Base-by-base conservation (phyloP, 2,888 invertebrate species). In the Oasisia sp. region DNA sequence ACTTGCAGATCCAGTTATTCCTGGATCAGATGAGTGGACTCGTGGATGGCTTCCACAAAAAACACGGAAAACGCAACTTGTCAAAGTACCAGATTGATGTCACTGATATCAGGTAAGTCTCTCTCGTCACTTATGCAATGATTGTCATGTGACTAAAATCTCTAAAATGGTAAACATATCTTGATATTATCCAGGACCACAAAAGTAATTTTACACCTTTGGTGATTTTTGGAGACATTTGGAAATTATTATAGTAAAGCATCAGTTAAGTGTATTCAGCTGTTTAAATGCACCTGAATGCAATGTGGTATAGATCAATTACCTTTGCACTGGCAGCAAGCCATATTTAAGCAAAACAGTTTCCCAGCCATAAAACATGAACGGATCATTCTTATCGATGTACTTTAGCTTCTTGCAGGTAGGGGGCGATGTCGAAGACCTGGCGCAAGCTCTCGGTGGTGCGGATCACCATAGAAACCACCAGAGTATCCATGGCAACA, bases 1-100 rank as follows among this genome's bases (percentile, higher is more conserved):
- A 91, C 90, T 44, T 94, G 11, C 94, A 97, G 97, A 96, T 97
- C 9, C 97, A 97, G 92, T 96, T 98, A 92, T 97, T 98, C 95
- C 97, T 98, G 95, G 97, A 97, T 38, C 98, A 98, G 97, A 96
- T 98, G 93, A 97, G 97, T 95, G 98, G 98, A 0, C 96, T 98
- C 92, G 97, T 97, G 94, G 97, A 97, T 92, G 98, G 98, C 7
- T 98, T 97, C 97, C 97, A 97, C 8, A 94, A 93, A 32, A 91
- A 91, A 32, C 74, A 91, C 32, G 74, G 74, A n/a, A 74, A 74
- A 74, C 74, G 74, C 19, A 7, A 74, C 74, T 19, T 19, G 27
- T 7, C 19, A 19, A 74, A 14, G 27, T 91, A 91, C n/a, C 12
- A 91, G 0, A 91, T 91, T 91, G 45, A 45, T 5, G 50, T 91